These are phyloP conservation scores for Acheta domesticus DNA, from an alignment of 2,888 invertebrate genomes.

Conservation along the genomic window DNA sequence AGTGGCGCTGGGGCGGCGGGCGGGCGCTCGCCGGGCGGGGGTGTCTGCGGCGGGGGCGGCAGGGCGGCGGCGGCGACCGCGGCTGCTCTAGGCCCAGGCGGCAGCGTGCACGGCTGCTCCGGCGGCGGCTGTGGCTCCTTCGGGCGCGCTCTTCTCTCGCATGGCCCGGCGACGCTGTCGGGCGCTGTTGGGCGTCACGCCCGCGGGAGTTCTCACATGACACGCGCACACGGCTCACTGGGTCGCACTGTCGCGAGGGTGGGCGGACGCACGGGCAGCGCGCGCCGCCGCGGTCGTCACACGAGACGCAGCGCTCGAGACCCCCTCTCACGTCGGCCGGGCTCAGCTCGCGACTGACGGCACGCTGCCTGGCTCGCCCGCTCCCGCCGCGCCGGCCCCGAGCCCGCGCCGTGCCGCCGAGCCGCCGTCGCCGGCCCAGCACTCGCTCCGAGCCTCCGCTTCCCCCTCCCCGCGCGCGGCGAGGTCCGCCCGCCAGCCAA, in stretches of 20 bases:
- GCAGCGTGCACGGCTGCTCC: background rate
- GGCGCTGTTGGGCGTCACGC: too few relatives aligned
- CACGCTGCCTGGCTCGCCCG: too few relatives aligned
- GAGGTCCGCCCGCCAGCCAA: slow-evolving; percentile 3
- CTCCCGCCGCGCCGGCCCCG: background rate
- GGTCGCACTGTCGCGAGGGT: background rate
- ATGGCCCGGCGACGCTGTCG: background rate
- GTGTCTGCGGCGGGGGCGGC: background rate
- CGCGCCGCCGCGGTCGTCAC: too few relatives aligned
- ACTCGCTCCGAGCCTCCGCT: background rate
- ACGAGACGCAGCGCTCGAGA: too few relatives aligned
- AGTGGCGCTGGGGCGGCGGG: background rate
- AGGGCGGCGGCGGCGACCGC: background rate
- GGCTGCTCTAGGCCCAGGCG: background rate
- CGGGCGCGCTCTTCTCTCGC: background rate
- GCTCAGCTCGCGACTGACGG: too few relatives aligned
- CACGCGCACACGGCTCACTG: background rate
- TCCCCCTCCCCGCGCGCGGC: background rate
- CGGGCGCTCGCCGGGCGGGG: background rate
- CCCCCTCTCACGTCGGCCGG: too few relatives aligned
- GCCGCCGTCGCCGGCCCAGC: background rate
- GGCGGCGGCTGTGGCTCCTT: background rate
- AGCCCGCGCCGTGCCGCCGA: background rate
- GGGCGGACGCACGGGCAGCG: too few relatives aligned
- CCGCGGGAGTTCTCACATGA: too few relatives aligned